Evolutionary conservation across 1,140 invertebrate genomes (phyloP).

Genomic region (Thaumatotibia leucotreta): DNA sequence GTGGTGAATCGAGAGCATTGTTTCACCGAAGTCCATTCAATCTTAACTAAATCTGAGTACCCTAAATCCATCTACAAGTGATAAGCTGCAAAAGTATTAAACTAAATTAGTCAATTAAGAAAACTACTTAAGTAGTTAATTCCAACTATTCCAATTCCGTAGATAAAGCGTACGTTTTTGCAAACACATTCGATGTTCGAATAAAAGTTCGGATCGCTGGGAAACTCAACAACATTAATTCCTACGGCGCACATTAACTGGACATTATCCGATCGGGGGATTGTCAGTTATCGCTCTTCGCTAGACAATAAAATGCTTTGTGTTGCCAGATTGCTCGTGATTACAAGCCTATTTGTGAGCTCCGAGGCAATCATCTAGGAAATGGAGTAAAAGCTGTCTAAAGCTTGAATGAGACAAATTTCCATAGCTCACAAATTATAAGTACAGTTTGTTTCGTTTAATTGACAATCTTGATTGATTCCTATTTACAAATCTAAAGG

Average conservation of each 20-base stretch:
- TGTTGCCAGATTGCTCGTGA: slow-evolving; percentile 1
- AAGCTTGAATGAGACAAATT: not conserved
- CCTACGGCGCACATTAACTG: not conserved
- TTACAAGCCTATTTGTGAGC: not conserved
- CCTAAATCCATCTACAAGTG: too few species aligned
- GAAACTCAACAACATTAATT: not conserved
- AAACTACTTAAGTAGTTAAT: too few species aligned
- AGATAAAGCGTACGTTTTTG: not conserved
- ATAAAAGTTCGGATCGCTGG: not conserved
- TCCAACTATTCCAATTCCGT: not conserved
- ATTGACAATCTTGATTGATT: too few species aligned
- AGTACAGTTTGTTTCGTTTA: too few species aligned
- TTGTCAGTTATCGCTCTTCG: not conserved
- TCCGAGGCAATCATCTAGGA: not conserved
- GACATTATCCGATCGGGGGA: not conserved
- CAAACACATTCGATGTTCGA: not conserved
- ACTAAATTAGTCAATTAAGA: too few species aligned
- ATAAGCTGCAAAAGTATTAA: too few species aligned
- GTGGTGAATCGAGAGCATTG: too few species aligned
- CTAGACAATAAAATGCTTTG: slow-evolving; percentile 6
- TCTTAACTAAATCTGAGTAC: too few species aligned
- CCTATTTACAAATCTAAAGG: too few species aligned
- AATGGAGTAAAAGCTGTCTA: not conserved
- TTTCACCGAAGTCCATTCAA: too few species aligned
- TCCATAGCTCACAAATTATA: too few species aligned